Base-by-base conservation (phyloP, 2,888 invertebrate species). In the Leucophenga maculata region DNA sequence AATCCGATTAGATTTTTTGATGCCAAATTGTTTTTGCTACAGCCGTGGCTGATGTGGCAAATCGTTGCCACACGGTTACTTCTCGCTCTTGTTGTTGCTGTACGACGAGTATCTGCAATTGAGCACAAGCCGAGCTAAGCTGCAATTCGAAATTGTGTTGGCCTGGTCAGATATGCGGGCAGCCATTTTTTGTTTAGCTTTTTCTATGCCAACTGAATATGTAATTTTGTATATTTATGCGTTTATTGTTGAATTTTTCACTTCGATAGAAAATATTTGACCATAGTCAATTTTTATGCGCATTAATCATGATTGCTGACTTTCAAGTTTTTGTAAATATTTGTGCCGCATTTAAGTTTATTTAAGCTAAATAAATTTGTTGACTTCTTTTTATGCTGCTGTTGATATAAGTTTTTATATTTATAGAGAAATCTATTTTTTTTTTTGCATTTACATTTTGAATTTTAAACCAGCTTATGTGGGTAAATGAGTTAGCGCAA, bases 1-100 rank as follows among this genome's bases (percentile, higher is more conserved):
- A 80, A 80, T 82, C 80, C 79, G 80, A 80, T 82, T 80, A 80
- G 80, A 82, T 73, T 79, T 76, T 57, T 18, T 26, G 31, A 22
- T 16, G 60, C 14, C 16, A 39, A 60, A 60, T 60, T 60, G 60
- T 60, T 39, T 57, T 60, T 60, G 18, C 32, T n/a, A 16, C 8
- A 13, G 50, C 50, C n/a, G 1, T 50, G 50, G 39, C 39, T 39
- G 39, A 39, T 39, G 39, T 39, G 39, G 39, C 39, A 39, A 39
- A 39, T 39, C 72, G 72, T 70, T 71, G 72, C 69, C 69, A 69
- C 18, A 46, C 68, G 39, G 22, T 39, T 39, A 39, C 11, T 39
- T 39, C 13, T 50, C n/a, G 50, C n/a, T 50, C 13, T 50, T 50
- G 50, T 50, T 50, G 50, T 18, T 18, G 46, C 13, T 14, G n/a